A percentile compares a stretch with the other conserved stretches of the same genome.
These are phyloP conservation scores for Listrodromus nycthemerus DNA, from an alignment of 2,888 invertebrate genomes.

Conservation along the genomic window DNA sequence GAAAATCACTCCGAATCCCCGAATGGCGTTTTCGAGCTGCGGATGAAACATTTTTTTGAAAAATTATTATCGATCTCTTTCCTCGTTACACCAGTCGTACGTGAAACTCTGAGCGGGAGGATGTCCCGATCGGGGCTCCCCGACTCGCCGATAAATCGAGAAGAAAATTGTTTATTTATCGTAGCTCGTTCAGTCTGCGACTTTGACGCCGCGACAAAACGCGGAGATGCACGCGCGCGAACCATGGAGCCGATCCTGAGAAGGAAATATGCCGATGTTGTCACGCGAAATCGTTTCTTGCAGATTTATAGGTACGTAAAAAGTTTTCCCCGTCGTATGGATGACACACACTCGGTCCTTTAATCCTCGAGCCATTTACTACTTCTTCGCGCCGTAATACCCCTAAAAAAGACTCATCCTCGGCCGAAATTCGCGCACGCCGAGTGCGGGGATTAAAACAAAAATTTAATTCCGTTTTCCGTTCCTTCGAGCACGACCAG, in stretches of 20 bases:
- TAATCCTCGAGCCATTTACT: not conserved
- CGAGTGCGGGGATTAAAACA: slow-evolving; percentile 32
- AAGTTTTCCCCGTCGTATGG: not conserved
- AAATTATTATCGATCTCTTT: slow-evolving; percentile 34
- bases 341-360: not conserved
- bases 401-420: not conserved
- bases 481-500: slow-evolving; percentile 47
- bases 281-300: not conserved
- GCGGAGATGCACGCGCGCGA: not conserved
- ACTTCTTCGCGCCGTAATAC: not conserved
- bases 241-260: not conserved
- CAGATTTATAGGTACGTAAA: not conserved
- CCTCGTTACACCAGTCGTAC: not conserved
- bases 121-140: not conserved
- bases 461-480: slow-evolving; percentile 55
- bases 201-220: not conserved
- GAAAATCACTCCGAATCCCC: not conserved
- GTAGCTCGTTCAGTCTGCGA: slow-evolving; percentile 23
- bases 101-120: not conserved
- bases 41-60: not conserved
- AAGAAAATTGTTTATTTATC: slow-evolving; percentile 51
- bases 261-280: not conserved
- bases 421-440: slow-evolving; percentile 45
- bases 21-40: slow-evolving; percentile 2
- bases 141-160: slow-evolving; percentile 15